Percentiles rank a stretch among this genome's conserved stretches.
phyloP scores from a whole-genome alignment of 2,888 invertebrate genomes.

The Psylliodes chrysocephalus region DNA sequence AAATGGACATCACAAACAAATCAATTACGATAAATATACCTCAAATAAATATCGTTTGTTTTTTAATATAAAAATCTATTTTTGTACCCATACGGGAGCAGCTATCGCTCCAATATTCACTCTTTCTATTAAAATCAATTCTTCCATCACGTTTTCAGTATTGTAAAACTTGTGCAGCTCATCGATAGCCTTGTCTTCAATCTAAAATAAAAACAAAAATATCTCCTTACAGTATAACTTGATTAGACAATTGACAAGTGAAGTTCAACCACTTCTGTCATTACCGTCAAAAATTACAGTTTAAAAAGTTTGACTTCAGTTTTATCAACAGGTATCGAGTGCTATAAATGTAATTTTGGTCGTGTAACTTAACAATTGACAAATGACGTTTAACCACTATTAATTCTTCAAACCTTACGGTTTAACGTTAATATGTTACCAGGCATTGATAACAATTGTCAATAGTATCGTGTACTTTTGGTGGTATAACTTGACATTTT shows the following conservation, averaged over 20 bases:
- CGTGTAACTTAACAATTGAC: too few relatives aligned
- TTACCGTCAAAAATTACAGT: background rate
- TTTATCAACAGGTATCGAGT: too few relatives aligned
- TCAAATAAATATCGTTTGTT: background rate
- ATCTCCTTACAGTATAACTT: background rate
- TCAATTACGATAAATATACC: background rate
- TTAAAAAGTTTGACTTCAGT: too few relatives aligned
- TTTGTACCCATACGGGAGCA: conserved; percentile 70
- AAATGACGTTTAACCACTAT: too few relatives aligned
- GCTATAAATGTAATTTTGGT: too few relatives aligned
- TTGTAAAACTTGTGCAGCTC: conserved; percentile 81
- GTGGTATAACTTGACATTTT: too few relatives aligned
- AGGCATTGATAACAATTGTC: too few relatives aligned
- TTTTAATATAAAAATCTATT: background rate
- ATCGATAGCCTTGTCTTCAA: conserved; percentile 88
- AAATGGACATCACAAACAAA: background rate
- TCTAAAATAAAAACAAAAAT: conserved; percentile 67
- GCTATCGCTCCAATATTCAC: conserved; percentile 69
- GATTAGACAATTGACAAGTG: background rate
- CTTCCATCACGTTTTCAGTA: conserved; percentile 75
- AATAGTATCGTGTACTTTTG: too few relatives aligned
- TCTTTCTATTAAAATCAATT: conserved; percentile 76
- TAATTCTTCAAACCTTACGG: too few relatives aligned
- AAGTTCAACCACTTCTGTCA: too few relatives aligned
- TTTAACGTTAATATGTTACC: too few relatives aligned